These are phyloP conservation scores for Pelobates fuscus DNA, from an alignment of 2,113 vertebrate species.

Conservation along the genomic window DNA sequence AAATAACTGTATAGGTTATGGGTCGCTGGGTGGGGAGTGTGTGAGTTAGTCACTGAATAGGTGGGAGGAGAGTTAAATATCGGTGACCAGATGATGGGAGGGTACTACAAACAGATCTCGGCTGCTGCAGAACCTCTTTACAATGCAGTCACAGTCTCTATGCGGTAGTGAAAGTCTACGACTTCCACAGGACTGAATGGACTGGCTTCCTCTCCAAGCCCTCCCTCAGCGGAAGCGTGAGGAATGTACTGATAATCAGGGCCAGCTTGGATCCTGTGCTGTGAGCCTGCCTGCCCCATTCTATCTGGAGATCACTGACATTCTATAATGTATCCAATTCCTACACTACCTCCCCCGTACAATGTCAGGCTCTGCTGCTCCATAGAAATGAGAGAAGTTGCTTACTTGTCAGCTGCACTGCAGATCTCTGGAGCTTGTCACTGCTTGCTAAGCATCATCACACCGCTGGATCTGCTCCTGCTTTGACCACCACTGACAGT, in stretches of 20 bases:
- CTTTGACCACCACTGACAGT: constrained; percentile 12
- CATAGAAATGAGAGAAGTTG: not conserved
- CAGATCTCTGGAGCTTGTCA: constrained; percentile 22
- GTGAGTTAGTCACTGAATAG: no score
- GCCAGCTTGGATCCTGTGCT: not conserved
- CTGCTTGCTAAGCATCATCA: not conserved
- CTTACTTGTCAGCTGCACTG: constrained; percentile 34
- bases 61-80: no score
- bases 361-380: not conserved
- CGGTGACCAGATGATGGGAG: not conserved
- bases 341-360: not conserved
- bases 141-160: not conserved
- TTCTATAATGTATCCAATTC: not conserved
- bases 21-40: no score
- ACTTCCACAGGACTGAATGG: not conserved
- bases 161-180: not conserved
- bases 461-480: not conserved
- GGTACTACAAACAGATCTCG: not conserved
- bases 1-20: no score
- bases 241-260: not conserved
- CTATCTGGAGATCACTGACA: not conserved
- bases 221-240: not conserved
- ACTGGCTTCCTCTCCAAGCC: not conserved
- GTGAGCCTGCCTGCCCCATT: not conserved
- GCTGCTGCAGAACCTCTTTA: not conserved